These are phyloP conservation scores for Notarius lentiginosus DNA, from an alignment of 2,113 vertebrate genomes.

Conservation along the genomic window DNA sequence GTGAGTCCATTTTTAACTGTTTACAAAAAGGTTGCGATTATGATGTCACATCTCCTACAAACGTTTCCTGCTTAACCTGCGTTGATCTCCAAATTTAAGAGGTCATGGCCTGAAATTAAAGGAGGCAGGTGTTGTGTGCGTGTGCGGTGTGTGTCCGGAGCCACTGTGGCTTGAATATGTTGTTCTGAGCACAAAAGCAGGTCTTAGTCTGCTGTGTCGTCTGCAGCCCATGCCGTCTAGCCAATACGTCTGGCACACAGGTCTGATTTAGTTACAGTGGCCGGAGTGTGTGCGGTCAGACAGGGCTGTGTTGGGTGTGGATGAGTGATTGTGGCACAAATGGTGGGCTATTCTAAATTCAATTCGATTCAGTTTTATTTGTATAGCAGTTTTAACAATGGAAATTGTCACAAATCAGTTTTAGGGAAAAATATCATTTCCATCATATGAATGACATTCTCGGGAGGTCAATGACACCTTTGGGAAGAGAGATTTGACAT, in stretches of 20 bases:
- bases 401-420: too few species aligned
- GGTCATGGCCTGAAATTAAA: slow-evolving; percentile 36
- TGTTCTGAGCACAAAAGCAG: slow-evolving; percentile 4
- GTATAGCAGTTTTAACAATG: too few species aligned
- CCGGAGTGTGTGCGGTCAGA: slow-evolving; percentile 26
- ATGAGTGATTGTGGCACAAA: slow-evolving; percentile 39
- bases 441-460: neutral
- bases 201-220: slow-evolving; percentile 44
- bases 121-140: slow-evolving; percentile 39
- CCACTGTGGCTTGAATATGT: slow-evolving; percentile 27
- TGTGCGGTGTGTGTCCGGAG: slow-evolving; percentile 57
- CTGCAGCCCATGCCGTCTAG: slow-evolving; percentile 58
- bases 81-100: slow-evolving; percentile 53
- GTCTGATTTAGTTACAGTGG: slow-evolving; percentile 44
- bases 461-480: neutral
- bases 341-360: slow-evolving; percentile 32
- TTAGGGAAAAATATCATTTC: too few species aligned
- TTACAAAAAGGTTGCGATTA: neutral
- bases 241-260: slow-evolving; percentile 36
- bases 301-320: neutral
- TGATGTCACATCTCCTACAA: neutral
- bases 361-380: too few species aligned
- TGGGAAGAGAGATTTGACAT: neutral
- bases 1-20: neutral
- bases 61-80: slow-evolving; percentile 5